A percentile compares a stretch with the other conserved stretches of the same genome.
phyloP scores from a whole-genome alignment of 2,888 invertebrate genomes.

The Digitonthophagus gazella region DNA sequence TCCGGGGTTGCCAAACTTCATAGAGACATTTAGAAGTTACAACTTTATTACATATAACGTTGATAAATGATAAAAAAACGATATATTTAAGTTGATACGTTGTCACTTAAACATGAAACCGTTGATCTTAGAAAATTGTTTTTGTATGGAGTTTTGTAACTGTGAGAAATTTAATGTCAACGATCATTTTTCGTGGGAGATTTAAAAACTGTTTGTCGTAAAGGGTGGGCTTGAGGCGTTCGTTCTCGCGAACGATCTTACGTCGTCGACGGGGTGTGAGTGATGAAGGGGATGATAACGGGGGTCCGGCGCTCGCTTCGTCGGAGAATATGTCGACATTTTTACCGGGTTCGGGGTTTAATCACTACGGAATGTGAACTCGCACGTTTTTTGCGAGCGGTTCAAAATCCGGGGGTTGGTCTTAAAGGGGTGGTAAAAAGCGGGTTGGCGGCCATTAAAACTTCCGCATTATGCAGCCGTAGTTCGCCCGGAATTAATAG shows the following conservation, averaged over 20 bases:
- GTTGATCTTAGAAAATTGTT: too few species aligned
- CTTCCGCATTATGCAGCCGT: neutral
- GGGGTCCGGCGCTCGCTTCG: neutral
- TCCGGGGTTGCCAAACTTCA: too few species aligned
- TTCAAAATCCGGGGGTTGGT: neutral
- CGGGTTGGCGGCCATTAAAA: neutral
- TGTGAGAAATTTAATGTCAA: neutral
- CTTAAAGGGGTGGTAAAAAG: neutral
- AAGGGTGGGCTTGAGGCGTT: neutral
- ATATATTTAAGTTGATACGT: too few species aligned
- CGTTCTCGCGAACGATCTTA: neutral
- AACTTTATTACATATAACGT: too few species aligned
- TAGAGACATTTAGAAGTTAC: too few species aligned
- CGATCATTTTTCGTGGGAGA: neutral
- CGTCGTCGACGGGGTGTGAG: neutral
- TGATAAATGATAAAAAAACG: too few species aligned
- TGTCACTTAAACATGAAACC: too few species aligned
- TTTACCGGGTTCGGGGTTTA: too few species aligned
- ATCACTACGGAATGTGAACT: neutral
- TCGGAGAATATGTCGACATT: neutral
- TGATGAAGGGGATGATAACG: neutral
- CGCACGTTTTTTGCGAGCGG: neutral
- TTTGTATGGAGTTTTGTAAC: too few species aligned
- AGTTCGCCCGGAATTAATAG: neutral
- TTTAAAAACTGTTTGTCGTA: neutral